Base-by-base conservation (phyloP, 2,888 invertebrate species). In the Philereme vetulata region DNA sequence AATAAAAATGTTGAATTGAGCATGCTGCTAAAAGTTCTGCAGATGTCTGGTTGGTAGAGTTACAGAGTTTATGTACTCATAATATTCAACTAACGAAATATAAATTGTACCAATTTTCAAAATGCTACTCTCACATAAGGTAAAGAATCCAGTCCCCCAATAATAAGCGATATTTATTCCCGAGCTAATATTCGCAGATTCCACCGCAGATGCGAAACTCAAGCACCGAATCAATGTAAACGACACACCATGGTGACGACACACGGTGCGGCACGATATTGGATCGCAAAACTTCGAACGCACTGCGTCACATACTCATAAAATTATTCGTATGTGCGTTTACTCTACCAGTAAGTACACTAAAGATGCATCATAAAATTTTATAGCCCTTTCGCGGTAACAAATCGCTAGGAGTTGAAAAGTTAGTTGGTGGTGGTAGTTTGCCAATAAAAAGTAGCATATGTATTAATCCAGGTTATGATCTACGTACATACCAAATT, bases 161-260 rank as follows among this genome's bases (percentile, higher is more conserved):
- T 44, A 58, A 50, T 10, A 48, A 43, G 44, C 10, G 33, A 48
- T 52, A 65, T 62, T 62, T 49, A 54, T 54, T 51, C 46, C 10
- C 36, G 8, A 36, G n/a, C 42, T 21, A 8, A 46, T 33, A 55
- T 33, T 57, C 45, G 43, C 42, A 51, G 60, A 58, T 44, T 33
- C 55, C 55, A 60, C 56, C 56, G 56, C 59, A 56, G 62, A 66
- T 64, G 62, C 72, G 80, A 65, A 69, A 72, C 71, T 75, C 79
- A 79, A 83, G 82, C 75, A 76, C 72, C 70, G 74, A 74, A 78
- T 77, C 79, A 70, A 69, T 74, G 74, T 72, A 71, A 81, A 81
- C 81, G 81, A 77, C 77, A 77, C 77, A 71, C 68, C 66, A 11
- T n/a, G 33, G 35, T n/a, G 9, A 8, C n/a, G 50, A 47, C 57